Conservation (phyloP, 1,140 invertebrate species). For the Heliconius hewitsoni region DNA sequence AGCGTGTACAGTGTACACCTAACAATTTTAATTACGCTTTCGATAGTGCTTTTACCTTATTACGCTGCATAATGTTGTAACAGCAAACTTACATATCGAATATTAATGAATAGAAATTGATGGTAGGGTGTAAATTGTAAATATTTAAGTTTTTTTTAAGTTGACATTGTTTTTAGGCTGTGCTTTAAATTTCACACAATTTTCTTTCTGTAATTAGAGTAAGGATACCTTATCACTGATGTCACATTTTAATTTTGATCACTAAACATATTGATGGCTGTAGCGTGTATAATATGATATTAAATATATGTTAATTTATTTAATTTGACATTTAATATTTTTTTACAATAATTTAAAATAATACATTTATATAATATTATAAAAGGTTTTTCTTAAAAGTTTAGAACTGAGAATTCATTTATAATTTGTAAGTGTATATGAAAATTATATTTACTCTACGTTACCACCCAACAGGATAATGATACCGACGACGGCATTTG, state of each 20-base stretch:
- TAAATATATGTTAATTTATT: no score
- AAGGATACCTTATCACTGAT: no score
- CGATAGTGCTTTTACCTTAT: conserved; percentile 25
- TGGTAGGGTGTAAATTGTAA: background rate
- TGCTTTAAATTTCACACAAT: no score
- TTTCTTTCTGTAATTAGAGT: no score
- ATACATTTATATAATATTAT: no score
- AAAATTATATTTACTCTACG: background rate
- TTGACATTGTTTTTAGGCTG: no score
- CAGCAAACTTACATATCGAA: background rate
- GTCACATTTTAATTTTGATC: no score
- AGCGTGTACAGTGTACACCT: conserved; percentile 17
- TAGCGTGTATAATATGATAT: no score
- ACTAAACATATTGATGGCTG: no score
- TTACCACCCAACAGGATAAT: background rate
- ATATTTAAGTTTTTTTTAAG: background rate
- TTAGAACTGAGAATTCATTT: background rate
- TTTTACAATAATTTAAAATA: no score
- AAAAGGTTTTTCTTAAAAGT: background rate
- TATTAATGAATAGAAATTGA: background rate
- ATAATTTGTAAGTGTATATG: background rate
- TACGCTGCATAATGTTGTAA: conserved; percentile 7
- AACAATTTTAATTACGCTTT: conserved; percentile 32
- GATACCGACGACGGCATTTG: conserved; percentile 12
- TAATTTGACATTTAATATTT: no score